Evolutionary conservation across 2,113 vertebrate species (phyloP), one percentile per base, ranked within the genome.

Genomic region (Spilogale gracilis): DNA sequence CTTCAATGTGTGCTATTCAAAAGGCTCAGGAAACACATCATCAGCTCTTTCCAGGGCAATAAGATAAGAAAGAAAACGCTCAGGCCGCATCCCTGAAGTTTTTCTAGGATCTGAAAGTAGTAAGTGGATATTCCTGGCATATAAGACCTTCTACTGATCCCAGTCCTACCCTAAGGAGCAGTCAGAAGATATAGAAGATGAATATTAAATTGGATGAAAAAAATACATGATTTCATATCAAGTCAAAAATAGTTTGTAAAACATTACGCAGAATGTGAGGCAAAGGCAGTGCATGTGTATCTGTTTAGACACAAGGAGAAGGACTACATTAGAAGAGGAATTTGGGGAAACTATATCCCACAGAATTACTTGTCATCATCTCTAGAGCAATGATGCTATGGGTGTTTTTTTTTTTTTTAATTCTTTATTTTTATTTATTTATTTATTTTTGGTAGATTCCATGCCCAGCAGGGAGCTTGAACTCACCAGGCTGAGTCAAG

Each of bases 161-260:
- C 13, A 2, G 79, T 65, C n/a, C 54, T 83, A 30, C 58, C 6
- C 50, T 89, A 61, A 45, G 2, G 56, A 85, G 8, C 2, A 2
- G 3, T 78, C 45, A 56, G 76, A 95, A 79, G 12, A 20, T 20
- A 17, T 11, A 14, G 8, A 86, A 54, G 23, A 32, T 91, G 27
- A 71, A 94, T 78, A 88, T 71, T 63, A 91, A 88, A 54, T 91
- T 9, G 78, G 10, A 61, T 82, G n/a, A 56, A 78, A 92, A 93
- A 60, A 4, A 9, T 69, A 12, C n/a, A n/a, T 87, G n/a, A 87
- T 45, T 83, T 54, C 21, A 69, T 80, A n/a, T 65, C 45, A 84
- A 58, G 25, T 82, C 20, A 61, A 89, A 80, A 10, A 38, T 14
- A 48, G 9, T 74, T 54, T 96, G 18, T 12, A 67, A 74, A 85